These are phyloP conservation scores for Drosophila hamatofila DNA, from an alignment of 2,888 invertebrate species.

Conservation along the genomic window DNA sequence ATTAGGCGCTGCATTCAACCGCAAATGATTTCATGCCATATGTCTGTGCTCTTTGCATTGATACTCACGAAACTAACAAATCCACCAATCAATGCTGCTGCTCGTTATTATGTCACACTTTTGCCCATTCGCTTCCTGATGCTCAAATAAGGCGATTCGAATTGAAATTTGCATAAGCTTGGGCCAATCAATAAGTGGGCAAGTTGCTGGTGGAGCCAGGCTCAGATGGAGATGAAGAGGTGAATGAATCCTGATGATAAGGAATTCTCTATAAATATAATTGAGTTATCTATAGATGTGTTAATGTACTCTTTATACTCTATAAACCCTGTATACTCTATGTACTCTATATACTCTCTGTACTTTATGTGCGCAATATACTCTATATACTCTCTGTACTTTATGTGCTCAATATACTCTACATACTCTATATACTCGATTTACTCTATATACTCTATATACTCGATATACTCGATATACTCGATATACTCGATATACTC, in stretches of 20 bases:
- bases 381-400: background rate
- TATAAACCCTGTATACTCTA: background rate
- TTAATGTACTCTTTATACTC: background rate
- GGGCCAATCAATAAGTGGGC: background rate
- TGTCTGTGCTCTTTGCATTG: constrained; percentile 25
- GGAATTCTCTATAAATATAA: background rate
- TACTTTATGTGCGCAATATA: background rate
- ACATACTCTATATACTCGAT: background rate
- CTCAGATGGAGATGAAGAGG: too few relatives aligned
- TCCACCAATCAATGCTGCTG: constrained; percentile 27
- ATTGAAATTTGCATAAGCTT: constrained; percentile 21
- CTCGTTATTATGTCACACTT: constrained; percentile 72
- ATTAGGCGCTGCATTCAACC: constrained; percentile 74
- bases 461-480: background rate
- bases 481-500: background rate
- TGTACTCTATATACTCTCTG: background rate
- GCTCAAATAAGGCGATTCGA: constrained; percentile 23
- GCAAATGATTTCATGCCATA: constrained; percentile 57
- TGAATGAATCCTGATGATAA: background rate
- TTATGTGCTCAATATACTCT: background rate
- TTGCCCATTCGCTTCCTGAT: constrained; percentile 66
- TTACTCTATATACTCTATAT: background rate
- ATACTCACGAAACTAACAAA: constrained; percentile 23
- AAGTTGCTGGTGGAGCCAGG: background rate
- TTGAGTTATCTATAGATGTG: background rate